Evolutionary conservation across 1,140 invertebrate species (phyloP).

Genomic region (Bombyx mori): DNA sequence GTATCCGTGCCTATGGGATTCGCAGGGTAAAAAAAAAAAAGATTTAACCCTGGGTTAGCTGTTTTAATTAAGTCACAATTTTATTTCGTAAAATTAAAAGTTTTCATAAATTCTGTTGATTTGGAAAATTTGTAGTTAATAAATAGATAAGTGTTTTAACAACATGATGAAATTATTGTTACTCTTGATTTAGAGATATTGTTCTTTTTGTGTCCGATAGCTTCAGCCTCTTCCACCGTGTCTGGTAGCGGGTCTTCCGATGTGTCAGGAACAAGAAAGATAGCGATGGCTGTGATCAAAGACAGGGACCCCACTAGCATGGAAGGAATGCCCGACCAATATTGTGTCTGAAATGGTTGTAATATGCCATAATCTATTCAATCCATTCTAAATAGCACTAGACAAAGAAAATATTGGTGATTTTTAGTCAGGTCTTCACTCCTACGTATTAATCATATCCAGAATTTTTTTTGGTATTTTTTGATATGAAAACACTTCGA

Average conservation of each 20-base stretch:
- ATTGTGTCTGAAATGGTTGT: conserved; percentile 11
- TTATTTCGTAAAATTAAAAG: too few species aligned
- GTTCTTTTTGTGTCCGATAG: conserved; percentile 4
- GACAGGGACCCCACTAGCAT: conserved; percentile 19
- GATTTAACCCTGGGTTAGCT: too few species aligned
- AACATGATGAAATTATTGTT: too few species aligned
- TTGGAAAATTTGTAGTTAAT: too few species aligned
- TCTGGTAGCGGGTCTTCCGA: conserved; percentile 21
- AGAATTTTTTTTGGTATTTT: neutral
- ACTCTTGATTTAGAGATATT: too few species aligned
- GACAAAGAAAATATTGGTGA: neutral
- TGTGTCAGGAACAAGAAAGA: conserved; percentile 21
- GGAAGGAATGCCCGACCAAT: conserved; percentile 24
- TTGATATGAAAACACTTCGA: neutral
- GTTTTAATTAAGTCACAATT: too few species aligned
- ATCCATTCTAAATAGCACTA: neutral
- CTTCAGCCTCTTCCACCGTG: conserved; percentile 21
- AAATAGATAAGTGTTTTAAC: too few species aligned
- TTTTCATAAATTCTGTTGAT: too few species aligned
- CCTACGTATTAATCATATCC: neutral
- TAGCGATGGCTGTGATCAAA: conserved; percentile 12
- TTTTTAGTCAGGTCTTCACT: neutral
- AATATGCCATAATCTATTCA: neutral
- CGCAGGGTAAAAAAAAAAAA: too few species aligned
- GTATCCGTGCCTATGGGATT: too few species aligned